Evolutionary conservation across 2,888 invertebrate species (phyloP), one percentile per base, ranked within the genome.

Genomic region (Cheilosia impressa): DNA sequence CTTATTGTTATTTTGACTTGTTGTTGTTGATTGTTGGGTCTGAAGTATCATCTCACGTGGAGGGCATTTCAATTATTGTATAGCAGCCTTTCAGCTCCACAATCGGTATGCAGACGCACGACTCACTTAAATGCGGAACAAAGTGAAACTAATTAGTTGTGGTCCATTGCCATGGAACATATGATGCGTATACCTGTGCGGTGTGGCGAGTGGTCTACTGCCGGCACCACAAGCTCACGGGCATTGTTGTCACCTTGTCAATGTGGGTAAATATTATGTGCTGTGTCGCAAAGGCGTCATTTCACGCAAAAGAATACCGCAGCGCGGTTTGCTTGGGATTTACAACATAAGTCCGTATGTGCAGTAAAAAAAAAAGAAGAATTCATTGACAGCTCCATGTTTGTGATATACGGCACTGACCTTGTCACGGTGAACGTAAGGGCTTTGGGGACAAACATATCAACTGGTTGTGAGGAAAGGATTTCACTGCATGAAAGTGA

Each of bases 51-150:
- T 82, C 77, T 76, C 58, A 71, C 45, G 77, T 72, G 66, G 43
- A 52, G 38, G 47, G 34, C 47, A 50, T 55, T 55, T 71, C 41
- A 71, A 72, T 58, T 60, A 38, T 38, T 38, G 38, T 13, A 71
- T 66, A 10, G 60, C 45, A 60, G 24, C 45, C 63, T 45, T n/a
- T 73, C 27, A 84, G 41, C 38, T 38, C 68, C 73, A 45, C 53
- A 73, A 85, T 76, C 71, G 65, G 52, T 85, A 85, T 85, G 80
- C 80, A 58, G 65, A 65, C 65, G 80, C 84, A 85, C 80, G 84
- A 45, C 43, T 76, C 84, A 65, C 60, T 85, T 76, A 38, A 38
- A 80, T 71, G 76, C 80, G 84, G 78, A 84, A 85, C 79, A 75
- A 76, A 85, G 69, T 75, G 79, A 65, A 84, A 79, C 83, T 84